These are phyloP conservation scores for Andricus grossulariae DNA, from an alignment of 1,140 invertebrate genomes.

Conservation along the genomic window DNA sequence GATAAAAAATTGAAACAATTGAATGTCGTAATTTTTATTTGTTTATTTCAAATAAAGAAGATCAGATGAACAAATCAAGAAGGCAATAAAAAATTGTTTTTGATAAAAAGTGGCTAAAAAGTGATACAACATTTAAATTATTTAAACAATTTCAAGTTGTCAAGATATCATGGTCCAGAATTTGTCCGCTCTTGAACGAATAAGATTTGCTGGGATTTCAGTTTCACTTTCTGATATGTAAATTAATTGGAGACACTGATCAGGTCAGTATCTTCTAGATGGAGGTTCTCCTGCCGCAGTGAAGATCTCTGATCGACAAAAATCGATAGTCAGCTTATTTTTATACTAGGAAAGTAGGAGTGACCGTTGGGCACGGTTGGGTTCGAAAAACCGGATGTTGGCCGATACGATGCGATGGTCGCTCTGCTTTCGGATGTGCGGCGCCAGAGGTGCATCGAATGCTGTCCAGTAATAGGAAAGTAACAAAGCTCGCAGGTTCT, in stretches of 20 bases:
- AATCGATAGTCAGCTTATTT: conserved; percentile 65
- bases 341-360: conserved; percentile 64
- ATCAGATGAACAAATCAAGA: too few relatives aligned
- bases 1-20: too few relatives aligned
- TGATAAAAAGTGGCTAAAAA: too few relatives aligned
- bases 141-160: too few relatives aligned
- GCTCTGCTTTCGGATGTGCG: conserved; percentile 1
- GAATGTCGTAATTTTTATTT: too few relatives aligned
- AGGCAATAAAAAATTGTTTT: too few relatives aligned
- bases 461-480: conserved; percentile 56
- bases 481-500: conserved; percentile 41
- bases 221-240: conserved; percentile 50
- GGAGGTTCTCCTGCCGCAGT: conserved; percentile 35
- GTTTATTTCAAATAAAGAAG: too few relatives aligned
- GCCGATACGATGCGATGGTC: neutral
- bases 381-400: conserved; percentile 42
- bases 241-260: conserved; percentile 53
- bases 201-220: neutral
- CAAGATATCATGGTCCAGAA: too few relatives aligned
- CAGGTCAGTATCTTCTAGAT: conserved; percentile 51
- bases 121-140: too few relatives aligned
- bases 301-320: conserved; percentile 50
- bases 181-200: neutral
- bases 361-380: neutral
- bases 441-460: conserved; percentile 52